phyloP scores from a whole-genome alignment of 2,113 vertebrate genomes.

The Narcine bancroftii region DNA sequence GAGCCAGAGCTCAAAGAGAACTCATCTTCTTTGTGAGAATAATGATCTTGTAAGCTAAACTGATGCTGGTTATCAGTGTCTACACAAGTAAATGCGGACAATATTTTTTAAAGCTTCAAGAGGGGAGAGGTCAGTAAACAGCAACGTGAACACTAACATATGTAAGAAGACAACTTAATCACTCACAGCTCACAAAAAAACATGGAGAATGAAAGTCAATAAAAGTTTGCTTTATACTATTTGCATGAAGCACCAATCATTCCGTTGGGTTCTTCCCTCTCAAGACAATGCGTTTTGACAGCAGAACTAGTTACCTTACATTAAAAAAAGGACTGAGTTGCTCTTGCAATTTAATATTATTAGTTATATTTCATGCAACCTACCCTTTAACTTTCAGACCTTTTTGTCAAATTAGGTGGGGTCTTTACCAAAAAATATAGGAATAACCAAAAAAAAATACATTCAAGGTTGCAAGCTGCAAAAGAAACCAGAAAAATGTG shows the following conservation, averaged over 20 bases:
- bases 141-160: neutral
- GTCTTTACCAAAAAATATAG: too few relatives aligned
- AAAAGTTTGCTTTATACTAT: neutral
- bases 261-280: neutral
- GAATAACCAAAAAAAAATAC: neutral
- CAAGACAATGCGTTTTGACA: neutral
- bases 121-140: neutral
- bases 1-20: constrained; percentile 48
- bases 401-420: neutral
- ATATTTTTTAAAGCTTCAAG: neutral
- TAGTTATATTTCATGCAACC: neutral
- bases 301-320: neutral
- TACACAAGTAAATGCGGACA: constrained; percentile 40
- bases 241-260: neutral
- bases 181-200: neutral
- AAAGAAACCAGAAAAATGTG: neutral
- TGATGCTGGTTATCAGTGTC: constrained; percentile 63
- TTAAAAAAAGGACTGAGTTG: neutral
- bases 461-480: constrained; percentile 28
- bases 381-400: neutral
- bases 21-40: constrained; percentile 50
- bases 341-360: neutral
- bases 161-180: neutral
- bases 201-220: neutral
- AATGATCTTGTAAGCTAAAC: constrained; percentile 59